Conservation (phyloP, 2,113 vertebrate genomes). For the Peromyscus polionotus region DNA sequence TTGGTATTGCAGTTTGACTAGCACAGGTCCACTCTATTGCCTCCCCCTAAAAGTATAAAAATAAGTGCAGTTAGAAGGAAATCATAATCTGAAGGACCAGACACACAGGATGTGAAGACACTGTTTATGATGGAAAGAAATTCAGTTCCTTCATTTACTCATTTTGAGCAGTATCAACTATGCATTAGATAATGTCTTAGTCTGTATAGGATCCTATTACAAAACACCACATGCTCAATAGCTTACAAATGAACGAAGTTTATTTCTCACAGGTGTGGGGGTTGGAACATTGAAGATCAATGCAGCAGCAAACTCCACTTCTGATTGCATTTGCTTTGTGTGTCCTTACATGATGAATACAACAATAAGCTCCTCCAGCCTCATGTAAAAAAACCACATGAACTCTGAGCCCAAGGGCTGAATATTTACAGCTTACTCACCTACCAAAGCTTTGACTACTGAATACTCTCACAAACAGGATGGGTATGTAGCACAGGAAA, state of each 20-base stretch:
- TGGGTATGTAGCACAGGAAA: not conserved
- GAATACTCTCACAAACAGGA: not conserved
- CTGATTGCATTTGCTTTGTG: not conserved
- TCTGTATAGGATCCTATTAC: not conserved
- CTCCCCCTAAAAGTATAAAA: not conserved
- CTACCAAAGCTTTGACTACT: not conserved
- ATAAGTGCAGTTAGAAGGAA: not conserved
- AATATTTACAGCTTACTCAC: not conserved
- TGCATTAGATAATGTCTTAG: not conserved
- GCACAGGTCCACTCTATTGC: rapidly evolving
- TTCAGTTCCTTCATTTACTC: not conserved
- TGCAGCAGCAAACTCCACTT: rapidly evolving
- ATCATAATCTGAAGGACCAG: too few relatives aligned
- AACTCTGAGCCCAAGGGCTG: not conserved
- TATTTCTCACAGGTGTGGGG: not conserved
- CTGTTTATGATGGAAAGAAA: not conserved
- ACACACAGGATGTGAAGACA: rapidly evolving
- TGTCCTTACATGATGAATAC: too few relatives aligned
- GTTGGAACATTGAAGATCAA: too few relatives aligned
- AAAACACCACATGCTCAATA: not conserved
- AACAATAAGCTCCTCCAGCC: not conserved
- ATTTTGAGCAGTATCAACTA: not conserved
- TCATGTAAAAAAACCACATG: not conserved
- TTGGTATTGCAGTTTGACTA: not conserved
- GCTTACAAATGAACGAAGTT: not conserved